Evolutionary conservation across 2,888 invertebrate genomes (phyloP).

Genomic region (Eilema sororculum): DNA sequence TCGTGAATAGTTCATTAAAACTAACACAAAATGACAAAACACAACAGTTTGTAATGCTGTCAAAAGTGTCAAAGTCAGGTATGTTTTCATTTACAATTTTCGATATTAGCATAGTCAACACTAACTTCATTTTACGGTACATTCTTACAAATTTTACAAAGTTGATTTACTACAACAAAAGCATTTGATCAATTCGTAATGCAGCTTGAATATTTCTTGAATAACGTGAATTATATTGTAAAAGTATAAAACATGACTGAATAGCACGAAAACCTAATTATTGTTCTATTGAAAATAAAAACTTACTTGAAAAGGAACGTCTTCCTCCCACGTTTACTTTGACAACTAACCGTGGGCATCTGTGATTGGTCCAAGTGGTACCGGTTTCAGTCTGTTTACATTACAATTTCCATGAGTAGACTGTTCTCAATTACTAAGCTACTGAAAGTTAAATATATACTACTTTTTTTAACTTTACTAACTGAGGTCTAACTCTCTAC

Average conservation of each 20-base stretch:
- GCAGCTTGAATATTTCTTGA: not conserved
- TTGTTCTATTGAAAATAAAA: not conserved
- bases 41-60: not conserved
- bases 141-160: not conserved
- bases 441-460: too few relatives aligned
- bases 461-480: too few relatives aligned
- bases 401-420: not conserved
- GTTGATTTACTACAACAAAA: not conserved
- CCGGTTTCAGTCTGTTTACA: not conserved
- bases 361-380: slow-evolving; percentile 42
- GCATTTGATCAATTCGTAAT: not conserved
- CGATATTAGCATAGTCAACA: slow-evolving; percentile 1
- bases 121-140: slow-evolving; percentile 11
- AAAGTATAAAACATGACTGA: not conserved
- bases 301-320: slow-evolving; percentile 22
- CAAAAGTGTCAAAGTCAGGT: not conserved
- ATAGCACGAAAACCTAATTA: not conserved
- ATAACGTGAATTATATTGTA: not conserved
- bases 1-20: slow-evolving; percentile 28
- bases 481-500: too few relatives aligned
- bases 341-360: slow-evolving; percentile 41
- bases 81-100: slow-evolving; percentile 39
- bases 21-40: not conserved
- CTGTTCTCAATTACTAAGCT: not conserved
- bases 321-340: slow-evolving; percentile 1